These are phyloP conservation scores for Gasteruption jaculator DNA, from an alignment of 2,888 invertebrate genomes.

Conservation along the genomic window DNA sequence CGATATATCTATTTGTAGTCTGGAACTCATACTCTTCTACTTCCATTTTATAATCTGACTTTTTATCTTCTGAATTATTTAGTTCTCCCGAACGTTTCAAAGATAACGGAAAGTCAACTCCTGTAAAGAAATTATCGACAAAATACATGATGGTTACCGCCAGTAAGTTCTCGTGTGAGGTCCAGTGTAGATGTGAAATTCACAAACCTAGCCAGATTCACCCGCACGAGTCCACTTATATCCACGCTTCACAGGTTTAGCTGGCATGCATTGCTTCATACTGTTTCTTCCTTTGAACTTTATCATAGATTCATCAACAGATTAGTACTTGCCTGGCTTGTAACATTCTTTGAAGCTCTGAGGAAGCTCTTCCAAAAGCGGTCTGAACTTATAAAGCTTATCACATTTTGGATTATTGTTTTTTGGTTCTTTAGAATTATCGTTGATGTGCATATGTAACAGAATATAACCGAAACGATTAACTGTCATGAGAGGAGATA, in stretches of 20 bases:
- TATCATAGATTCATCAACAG: slow-evolving; percentile 12
- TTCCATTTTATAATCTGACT: slow-evolving; percentile 26
- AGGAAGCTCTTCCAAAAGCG: slow-evolving; percentile 6
- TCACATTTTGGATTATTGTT: slow-evolving; percentile 8
- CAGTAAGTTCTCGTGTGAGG: slow-evolving; percentile 22
- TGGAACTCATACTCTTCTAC: slow-evolving; percentile 25
- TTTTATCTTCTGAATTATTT: slow-evolving; percentile 28
- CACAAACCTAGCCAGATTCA: background rate
- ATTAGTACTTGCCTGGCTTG: slow-evolving; percentile 9
- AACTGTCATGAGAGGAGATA: background rate
- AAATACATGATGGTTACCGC: slow-evolving; percentile 25
- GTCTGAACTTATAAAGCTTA: slow-evolving; percentile 13
- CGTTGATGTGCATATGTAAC: background rate
- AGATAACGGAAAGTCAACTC: slow-evolving; percentile 24
- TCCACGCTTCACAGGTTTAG: slow-evolving; percentile 5
- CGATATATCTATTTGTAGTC: slow-evolving; percentile 24
- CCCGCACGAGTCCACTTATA: slow-evolving; percentile 11
- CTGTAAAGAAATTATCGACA: slow-evolving; percentile 33
- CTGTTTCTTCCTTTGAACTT: slow-evolving; percentile 11
- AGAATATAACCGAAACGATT: slow-evolving; percentile 5
- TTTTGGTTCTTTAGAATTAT: slow-evolving; percentile 1
- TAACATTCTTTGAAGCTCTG: slow-evolving; percentile 9
- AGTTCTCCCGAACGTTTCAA: slow-evolving; percentile 24
- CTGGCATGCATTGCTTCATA: slow-evolving; percentile 11
- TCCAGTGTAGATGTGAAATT: slow-evolving; percentile 27